Base-by-base conservation (phyloP, 2,113 vertebrate species). In the Erpornis zantholeuca region DNA sequence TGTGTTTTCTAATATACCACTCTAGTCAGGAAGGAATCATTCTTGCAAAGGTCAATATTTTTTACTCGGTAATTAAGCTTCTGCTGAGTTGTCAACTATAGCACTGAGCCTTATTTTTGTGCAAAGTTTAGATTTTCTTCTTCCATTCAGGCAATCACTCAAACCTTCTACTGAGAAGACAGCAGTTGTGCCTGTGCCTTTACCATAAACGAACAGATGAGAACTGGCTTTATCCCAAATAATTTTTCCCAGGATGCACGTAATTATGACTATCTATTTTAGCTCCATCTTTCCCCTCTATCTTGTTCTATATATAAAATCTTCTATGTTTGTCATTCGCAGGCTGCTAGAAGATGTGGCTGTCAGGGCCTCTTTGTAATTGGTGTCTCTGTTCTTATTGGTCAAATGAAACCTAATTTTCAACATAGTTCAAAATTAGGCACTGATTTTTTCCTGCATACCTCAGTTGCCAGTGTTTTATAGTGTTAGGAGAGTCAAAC, bases 201-300 rank as follows among this genome's bases (percentile, higher is more conserved):
- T 69, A 76, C 22, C n/a, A 82, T 28, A 49, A 71, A 70, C 19
- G 83, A 86, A 83, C 3, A 73, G 45, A 91, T 20, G 72, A 77
- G 19, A 87, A 38, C 31, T 91, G 88, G 87, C 85, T 87, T 91
- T 90, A 85, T 61, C 93, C 63, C 82, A 94, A 84, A 24, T 49
- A 40, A 27, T 77, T 91, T 83, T 85, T 86, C 60, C 49, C 66
- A 95, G 68, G 50, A 82, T 77, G 24, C 25, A 56, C 5, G 31
- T 49, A 8, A 77, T 82, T 57, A 47, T 40, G 40, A 77, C 42
- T 57, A 76, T 19, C 40, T 64, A 50, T 86, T 88, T 88, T 81
- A 93, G 31, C 47, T 88, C 44, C 8, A 45, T 87, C 77, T 86
- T 7, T 3, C 57, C 33, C 25, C 22, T 44, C 6, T 56, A 35